These are phyloP conservation scores for Rhabdomys pumilio DNA, from an alignment of 2,797 vertebrate genomes.

Conservation along the genomic window DNA sequence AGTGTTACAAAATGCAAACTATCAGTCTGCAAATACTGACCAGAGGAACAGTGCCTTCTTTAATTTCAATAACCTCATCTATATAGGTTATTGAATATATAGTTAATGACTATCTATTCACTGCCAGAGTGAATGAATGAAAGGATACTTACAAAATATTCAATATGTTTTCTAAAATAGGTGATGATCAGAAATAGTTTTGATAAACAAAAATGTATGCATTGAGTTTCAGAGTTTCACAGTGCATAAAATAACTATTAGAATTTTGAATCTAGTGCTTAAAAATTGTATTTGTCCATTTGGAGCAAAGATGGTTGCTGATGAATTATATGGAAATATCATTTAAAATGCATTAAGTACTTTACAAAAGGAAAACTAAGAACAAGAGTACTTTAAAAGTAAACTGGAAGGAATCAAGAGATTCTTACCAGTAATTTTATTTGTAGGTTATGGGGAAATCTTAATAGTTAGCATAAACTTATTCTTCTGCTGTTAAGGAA, in stretches of 20 bases:
- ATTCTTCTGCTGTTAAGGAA: no score
- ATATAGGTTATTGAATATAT: background rate
- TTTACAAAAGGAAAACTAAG: no score
- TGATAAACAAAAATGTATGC: no score
- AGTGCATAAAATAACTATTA: background rate
- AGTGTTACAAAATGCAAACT: background rate
- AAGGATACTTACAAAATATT: background rate
- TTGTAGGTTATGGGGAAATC: no score
- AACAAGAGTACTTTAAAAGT: no score
- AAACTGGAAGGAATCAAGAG: no score
- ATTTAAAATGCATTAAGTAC: no score
- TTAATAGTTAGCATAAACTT: no score
- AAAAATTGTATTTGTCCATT: background rate
- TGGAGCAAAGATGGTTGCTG: background rate
- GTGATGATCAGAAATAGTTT: background rate
- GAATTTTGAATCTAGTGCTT: no score
- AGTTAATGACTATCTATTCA: background rate
- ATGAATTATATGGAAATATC: background rate
- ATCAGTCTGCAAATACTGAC: background rate
- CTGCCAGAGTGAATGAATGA: background rate
- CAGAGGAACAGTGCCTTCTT: accelerated
- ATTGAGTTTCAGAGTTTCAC: background rate
- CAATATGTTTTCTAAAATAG: background rate
- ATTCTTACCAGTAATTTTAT: no score
- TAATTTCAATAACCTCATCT: background rate